A percentile compares a stretch with the other conserved stretches of the same genome.
Conservation (phyloP, 1,140 invertebrate genomes). For the Zeugodacus cucurbitae region DNA sequence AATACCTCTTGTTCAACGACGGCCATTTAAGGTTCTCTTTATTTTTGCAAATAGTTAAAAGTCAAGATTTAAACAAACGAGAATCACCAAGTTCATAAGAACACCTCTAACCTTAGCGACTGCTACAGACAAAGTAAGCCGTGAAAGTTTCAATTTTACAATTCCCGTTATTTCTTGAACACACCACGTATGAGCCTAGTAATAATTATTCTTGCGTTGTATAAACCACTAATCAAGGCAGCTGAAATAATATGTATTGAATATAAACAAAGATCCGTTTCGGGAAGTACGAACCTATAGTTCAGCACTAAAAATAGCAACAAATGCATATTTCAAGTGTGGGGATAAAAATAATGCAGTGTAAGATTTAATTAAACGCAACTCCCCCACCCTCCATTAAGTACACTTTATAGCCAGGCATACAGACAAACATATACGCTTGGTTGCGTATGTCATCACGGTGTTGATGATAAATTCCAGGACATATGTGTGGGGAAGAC, state of each 20-base stretch:
- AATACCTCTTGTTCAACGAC: too few relatives aligned
- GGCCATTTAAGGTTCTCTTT: too few relatives aligned
- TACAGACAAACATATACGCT: not conserved
- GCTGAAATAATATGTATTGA: not conserved
- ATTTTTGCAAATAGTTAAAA: too few relatives aligned
- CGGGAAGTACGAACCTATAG: not conserved
- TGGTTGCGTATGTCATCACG: not conserved
- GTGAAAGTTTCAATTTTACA: too few relatives aligned
- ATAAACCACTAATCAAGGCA: not conserved
- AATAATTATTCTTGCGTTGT: not conserved
- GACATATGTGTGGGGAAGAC: not conserved
- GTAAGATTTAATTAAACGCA: constrained; percentile 19
- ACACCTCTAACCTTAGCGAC: too few relatives aligned
- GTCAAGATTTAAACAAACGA: too few relatives aligned
- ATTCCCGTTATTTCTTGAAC: too few relatives aligned
- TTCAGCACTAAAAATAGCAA: not conserved
- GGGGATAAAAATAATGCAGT: not conserved
- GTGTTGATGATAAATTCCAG: constrained; percentile 24
- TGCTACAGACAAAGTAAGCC: too few relatives aligned
- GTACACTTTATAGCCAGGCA: not conserved
- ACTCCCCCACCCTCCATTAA: not conserved
- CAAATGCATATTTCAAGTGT: not conserved
- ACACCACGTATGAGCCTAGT: too few relatives aligned
- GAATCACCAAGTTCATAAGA: too few relatives aligned
- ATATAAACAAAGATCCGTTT: too few relatives aligned